Conservation (phyloP, 1,140 invertebrate genomes). For the Calosoma granatense region DNA sequence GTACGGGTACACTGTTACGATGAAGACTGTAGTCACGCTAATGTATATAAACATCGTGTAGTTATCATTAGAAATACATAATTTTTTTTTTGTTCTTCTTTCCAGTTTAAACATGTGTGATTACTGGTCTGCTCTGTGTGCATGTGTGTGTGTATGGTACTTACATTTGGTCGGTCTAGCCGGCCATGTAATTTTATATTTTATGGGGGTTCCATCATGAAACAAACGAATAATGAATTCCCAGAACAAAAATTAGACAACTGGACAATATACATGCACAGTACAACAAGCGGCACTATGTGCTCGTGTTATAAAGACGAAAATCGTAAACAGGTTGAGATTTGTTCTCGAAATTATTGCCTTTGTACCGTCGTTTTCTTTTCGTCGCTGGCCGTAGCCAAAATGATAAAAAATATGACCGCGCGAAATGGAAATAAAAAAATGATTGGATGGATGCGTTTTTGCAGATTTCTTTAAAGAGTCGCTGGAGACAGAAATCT, state of each 20-base stretch:
- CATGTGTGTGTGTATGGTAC: slow-evolving; percentile 15
- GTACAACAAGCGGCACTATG: slow-evolving; percentile 3
- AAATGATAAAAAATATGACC: background rate
- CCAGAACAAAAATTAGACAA: slow-evolving; percentile 15
- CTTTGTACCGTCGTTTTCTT: slow-evolving; percentile 10
- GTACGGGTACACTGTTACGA: background rate
- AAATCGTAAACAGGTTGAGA: slow-evolving; percentile 11
- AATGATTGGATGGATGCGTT: too few species aligned
- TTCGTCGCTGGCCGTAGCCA: background rate
- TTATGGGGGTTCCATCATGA: slow-evolving; percentile 20
- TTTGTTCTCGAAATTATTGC: slow-evolving; percentile 14
- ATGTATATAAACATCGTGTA: background rate
- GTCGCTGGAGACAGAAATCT: too few species aligned
- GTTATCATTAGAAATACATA: slow-evolving; percentile 20
- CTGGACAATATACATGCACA: too few species aligned
- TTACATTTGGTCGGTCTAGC: too few species aligned
- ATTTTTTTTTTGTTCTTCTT: slow-evolving; percentile 15
- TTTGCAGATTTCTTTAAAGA: background rate
- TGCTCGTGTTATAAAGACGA: slow-evolving; percentile 12
- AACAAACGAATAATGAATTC: slow-evolving; percentile 21
- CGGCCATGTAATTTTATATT: slow-evolving; percentile 21
- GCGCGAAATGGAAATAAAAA: background rate
- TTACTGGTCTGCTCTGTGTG: too few species aligned
- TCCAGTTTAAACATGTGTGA: background rate
- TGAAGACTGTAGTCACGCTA: background rate